These are phyloP conservation scores for Picus viridis DNA, from an alignment of 2,797 vertebrate species.

Conservation along the genomic window DNA sequence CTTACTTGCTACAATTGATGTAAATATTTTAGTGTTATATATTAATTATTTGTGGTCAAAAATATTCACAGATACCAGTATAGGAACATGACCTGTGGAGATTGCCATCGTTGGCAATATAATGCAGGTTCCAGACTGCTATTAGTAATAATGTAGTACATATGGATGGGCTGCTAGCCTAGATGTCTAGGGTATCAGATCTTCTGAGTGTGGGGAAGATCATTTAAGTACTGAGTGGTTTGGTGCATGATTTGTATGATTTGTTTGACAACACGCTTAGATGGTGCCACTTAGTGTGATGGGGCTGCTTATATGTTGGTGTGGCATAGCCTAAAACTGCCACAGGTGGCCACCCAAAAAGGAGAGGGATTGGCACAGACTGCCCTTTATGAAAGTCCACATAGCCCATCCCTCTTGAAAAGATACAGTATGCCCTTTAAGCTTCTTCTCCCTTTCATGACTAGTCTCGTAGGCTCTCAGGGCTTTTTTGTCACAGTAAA, in stretches of 20 bases:
- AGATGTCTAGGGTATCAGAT: neutral
- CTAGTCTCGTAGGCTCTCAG: neutral
- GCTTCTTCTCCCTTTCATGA: neutral
- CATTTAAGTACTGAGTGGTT: neutral
- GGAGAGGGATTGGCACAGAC: neutral
- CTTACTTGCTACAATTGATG: neutral
- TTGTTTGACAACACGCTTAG: accelerated
- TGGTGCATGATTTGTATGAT: neutral
- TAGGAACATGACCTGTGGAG: neutral
- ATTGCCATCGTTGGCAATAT: neutral
- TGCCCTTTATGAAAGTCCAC: neutral
- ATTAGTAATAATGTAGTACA: neutral
- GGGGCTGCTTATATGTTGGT: neutral
- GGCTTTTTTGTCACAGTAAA: neutral
- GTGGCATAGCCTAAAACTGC: too few species aligned
- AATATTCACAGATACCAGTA: neutral
- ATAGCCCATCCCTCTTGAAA: neutral
- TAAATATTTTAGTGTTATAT: slow-evolving; percentile 6
- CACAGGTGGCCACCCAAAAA: neutral
- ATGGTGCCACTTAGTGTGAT: neutral
- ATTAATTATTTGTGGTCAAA: neutral
- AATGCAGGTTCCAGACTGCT: neutral
- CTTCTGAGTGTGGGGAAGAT: too few species aligned
- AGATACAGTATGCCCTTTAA: neutral
- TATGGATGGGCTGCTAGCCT: neutral